Conservation (phyloP, 2,797 vertebrate species). For the Hoplostethus atlanticus region DNA sequence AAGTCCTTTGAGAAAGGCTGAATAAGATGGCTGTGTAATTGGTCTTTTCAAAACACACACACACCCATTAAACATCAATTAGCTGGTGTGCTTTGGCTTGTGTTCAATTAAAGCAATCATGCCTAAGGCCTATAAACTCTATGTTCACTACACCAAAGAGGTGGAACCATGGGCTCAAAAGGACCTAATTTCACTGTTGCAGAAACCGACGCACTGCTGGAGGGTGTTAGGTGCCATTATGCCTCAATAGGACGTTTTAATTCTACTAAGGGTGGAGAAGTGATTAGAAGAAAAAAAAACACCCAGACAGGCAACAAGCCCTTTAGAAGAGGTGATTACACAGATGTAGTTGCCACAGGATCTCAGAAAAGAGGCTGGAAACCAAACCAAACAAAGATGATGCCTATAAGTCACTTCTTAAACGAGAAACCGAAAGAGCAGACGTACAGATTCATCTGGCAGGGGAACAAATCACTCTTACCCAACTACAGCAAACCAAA, state of each 20-base stretch:
- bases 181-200: slow-evolving; percentile 45
- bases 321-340: neutral
- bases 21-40: slow-evolving; percentile 37
- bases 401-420: slow-evolving; percentile 37
- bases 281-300: slow-evolving; percentile 25
- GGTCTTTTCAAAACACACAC: neutral
- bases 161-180: slow-evolving; percentile 25
- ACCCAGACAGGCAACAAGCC: too few species aligned
- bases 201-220: slow-evolving; percentile 36
- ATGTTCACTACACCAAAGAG: slow-evolving; percentile 21
- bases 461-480: slow-evolving; percentile 17
- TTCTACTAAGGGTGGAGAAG: slow-evolving; percentile 24
- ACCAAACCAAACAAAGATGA: slow-evolving; percentile 30
- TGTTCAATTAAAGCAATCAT: slow-evolving; percentile 9
- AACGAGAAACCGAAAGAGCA: slow-evolving; percentile 36
- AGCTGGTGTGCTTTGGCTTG: slow-evolving; percentile 28
- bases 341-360: slow-evolving; percentile 5
- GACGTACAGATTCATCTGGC: too few species aligned
- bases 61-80: slow-evolving; percentile 5
- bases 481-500: too few species aligned
- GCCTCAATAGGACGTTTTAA: slow-evolving; percentile 32
- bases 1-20: slow-evolving; percentile 17
- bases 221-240: slow-evolving; percentile 41
- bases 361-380: too few species aligned
- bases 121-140: slow-evolving; percentile 14